phyloP scores from a whole-genome alignment of 37 sponge, comb jelly and placozoan genomes.

The Geodia barretti region DNA sequence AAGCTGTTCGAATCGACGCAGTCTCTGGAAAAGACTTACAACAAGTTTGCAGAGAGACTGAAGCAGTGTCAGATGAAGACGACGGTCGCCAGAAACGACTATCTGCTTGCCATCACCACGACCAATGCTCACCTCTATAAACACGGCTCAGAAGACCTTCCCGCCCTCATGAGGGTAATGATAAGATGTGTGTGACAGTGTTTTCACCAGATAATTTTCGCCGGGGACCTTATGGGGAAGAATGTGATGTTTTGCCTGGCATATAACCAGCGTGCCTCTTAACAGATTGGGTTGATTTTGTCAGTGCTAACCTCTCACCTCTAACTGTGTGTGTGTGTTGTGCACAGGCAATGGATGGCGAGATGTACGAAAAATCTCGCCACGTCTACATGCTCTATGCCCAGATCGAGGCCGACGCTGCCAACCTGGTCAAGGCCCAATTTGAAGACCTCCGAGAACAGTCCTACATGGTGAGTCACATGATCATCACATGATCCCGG shows the following conservation, averaged over 20 bases:
- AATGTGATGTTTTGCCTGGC: not conserved
- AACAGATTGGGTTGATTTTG: too few species aligned
- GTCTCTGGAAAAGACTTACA: slow-evolving; percentile 63
- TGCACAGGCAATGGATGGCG: slow-evolving; percentile 73
- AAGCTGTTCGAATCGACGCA: slow-evolving; percentile 63
- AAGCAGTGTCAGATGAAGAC: slow-evolving; percentile 73
- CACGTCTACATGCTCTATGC: slow-evolving; percentile 54
- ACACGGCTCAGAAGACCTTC: slow-evolving; percentile 51
- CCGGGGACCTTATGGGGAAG: not conserved
- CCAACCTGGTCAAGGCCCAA: slow-evolving; percentile 29
- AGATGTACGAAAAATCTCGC: slow-evolving; percentile 54
- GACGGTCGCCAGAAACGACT: slow-evolving; percentile 77
- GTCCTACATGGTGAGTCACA: slow-evolving; percentile 53
- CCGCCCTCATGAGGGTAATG: slow-evolving; percentile 73
- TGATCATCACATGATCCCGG: not conserved
- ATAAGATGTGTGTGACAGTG: not conserved
- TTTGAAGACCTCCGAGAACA: slow-evolving; percentile 61
- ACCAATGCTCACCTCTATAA: slow-evolving; percentile 63
- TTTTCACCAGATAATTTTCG: too few species aligned
- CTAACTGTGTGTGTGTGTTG: slow-evolving; percentile 2
- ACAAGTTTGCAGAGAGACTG: slow-evolving; percentile 56
- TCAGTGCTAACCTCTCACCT: too few species aligned
- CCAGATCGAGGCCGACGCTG: slow-evolving; percentile 50
- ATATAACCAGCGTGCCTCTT: not conserved
- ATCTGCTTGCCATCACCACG: slow-evolving; percentile 57